Evolutionary conservation across 2,113 vertebrate genomes (phyloP), one percentile per base, ranked within the genome.

Genomic region (Forbesichthys papilliferus): DNA sequence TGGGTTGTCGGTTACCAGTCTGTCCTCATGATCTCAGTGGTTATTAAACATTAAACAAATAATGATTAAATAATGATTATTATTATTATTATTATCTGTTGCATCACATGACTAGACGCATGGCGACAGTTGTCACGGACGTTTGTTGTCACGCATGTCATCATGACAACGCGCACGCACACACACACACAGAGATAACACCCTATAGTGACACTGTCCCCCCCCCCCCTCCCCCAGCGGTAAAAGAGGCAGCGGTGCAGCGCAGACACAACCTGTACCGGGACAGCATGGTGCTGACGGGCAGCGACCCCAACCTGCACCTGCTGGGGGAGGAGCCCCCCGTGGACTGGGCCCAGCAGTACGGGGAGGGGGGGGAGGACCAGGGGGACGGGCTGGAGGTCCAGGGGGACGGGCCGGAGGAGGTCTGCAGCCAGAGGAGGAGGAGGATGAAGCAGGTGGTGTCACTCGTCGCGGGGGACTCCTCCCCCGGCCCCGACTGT

Each of bases 191-290:
- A n/a, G 2, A 27, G 20, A 27, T 27, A 27, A 27, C 20, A 27
- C 20, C 20, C 20, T 2, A 1, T 27, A 27, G 27, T 27, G 27
- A 27, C 27, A 27, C 27, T 27, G 1, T 27, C 16, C 16, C 16
- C 27, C 27, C 27, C 27, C 2, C 27, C 27, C 27, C 27, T 2
- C 27, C 66, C 63, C 27, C 81, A 99, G 96, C 96, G 0, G 97
- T 99, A 87, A 99, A 98, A 84, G 96, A 98, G 80, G 97, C 95
- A 0, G 97, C 97, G 0, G 94, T 98, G 66, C 97, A 99, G 90
- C 86, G 96, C 65, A 96, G 94, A 75, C 96, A 99, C 89, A 98
- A 99, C 90, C 92, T 99, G 46, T 99, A 95, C 86, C 88, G 97
- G 1, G 97, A 99, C 92, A 99, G 97, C 89, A 91, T 99, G 9